Evolutionary conservation across 1,140 invertebrate genomes (phyloP), one percentile per base, ranked within the genome.

Genomic region (Trachymyrmex septentrionalis): DNA sequence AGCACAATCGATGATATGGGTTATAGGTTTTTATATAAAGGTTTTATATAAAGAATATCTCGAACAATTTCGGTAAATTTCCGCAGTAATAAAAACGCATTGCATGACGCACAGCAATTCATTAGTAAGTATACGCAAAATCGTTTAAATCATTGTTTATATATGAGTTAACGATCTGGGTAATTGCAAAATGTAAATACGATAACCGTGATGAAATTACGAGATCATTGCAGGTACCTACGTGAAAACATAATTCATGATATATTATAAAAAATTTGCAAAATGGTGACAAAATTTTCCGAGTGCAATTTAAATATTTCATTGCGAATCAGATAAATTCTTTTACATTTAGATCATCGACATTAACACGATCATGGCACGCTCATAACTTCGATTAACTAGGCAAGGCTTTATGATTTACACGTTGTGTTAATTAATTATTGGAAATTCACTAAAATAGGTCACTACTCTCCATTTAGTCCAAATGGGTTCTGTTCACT

Each of bases 391-490:
- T 38, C 3, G 80, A 61, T 73, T 84, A 84, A 84, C 55, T 73
- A 21, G 24, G 12, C 67, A 81, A 57, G 30, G 30, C 66, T 82
- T 12, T 21, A 19, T 34, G 71, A 82, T 82, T 72, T 82, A 21
- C 38, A 61, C n/a, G 16, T 69, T 72, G 66, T 69, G 34, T 81
- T 59, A 82, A 84, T 73, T 84, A 61, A 84, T 84, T 61, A 82
- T 57, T 50, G 53, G 38, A 82, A 73, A 82, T 73, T 73, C 14
- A 0, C 0, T 9, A 55, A 73, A 73, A 84, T 30, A 21, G 24
- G n/a, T 73, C 4, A 61, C 34, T 82, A 53, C 24, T 82, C 16
- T 73, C 38, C 24, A 59, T 84, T 59, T 16, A n/a, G 3, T 73
- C 0, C 9, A 61, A 30, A 61, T 73, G n/a, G 48, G 19, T 61